These are phyloP conservation scores for Proteles cristata DNA, from an alignment of 2,113 vertebrate species.

Conservation along the genomic window DNA sequence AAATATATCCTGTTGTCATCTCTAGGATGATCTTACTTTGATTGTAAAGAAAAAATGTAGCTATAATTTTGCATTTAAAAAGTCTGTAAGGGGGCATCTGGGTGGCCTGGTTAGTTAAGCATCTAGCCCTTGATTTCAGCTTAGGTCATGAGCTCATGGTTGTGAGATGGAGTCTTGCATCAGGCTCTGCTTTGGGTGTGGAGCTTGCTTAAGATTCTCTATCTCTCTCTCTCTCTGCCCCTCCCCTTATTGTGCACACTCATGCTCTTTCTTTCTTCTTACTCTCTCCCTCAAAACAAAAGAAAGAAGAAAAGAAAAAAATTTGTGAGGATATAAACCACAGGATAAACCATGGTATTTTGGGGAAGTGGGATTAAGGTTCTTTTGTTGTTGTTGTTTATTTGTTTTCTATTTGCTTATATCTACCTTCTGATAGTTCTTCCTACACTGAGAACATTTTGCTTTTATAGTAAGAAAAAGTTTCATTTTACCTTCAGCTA, in stretches of 20 bases:
- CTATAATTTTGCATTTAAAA: background rate
- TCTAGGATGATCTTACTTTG: background rate
- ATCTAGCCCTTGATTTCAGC: too few relatives aligned
- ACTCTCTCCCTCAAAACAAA: too few relatives aligned
- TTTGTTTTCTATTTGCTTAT: constrained; percentile 26
- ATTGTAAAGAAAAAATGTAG: background rate
- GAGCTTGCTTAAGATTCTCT: too few relatives aligned
- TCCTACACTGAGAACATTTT: background rate
- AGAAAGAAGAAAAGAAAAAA: background rate
- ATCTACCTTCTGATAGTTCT: background rate
- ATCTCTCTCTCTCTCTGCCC: too few relatives aligned
- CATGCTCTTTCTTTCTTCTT: too few relatives aligned
- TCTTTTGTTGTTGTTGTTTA: background rate
- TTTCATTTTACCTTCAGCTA: background rate
- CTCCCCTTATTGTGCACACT: too few relatives aligned
- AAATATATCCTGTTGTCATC: background rate
- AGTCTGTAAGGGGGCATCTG: too few relatives aligned
- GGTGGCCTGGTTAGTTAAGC: too few relatives aligned
- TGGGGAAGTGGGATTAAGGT: background rate
- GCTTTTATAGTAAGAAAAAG: constrained; percentile 9
- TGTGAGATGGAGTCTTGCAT: too few relatives aligned
- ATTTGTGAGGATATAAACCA: background rate
- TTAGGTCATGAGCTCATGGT: too few relatives aligned
- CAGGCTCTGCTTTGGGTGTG: too few relatives aligned
- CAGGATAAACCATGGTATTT: background rate